Conservation (phyloP, 2,888 invertebrate genomes). For the Scaptomyza flava region DNA sequence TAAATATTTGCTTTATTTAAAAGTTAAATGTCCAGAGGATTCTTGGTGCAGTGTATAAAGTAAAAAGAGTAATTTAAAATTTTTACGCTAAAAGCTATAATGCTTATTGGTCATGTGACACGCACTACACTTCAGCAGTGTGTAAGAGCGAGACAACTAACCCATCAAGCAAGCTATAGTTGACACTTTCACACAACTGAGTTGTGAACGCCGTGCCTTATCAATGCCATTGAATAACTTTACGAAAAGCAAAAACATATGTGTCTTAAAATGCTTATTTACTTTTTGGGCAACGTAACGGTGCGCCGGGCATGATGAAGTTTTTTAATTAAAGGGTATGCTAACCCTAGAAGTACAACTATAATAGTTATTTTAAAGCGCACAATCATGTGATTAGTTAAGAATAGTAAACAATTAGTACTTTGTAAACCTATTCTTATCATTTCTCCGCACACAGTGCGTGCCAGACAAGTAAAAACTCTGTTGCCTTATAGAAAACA, state of each 20-base stretch:
- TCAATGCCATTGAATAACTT: conserved; percentile 55
- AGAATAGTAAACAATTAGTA: background rate
- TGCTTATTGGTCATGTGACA: conserved; percentile 79
- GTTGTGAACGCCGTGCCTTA: conserved; percentile 42
- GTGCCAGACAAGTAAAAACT: background rate
- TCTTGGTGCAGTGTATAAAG: background rate
- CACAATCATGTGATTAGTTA: conserved; percentile 45
- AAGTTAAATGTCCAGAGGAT: background rate
- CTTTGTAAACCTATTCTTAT: background rate
- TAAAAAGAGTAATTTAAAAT: conserved; percentile 25
- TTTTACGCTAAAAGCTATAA: conserved; percentile 41
- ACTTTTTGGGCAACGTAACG: conserved; percentile 17
- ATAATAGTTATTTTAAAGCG: background rate
- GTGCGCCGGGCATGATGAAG: background rate
- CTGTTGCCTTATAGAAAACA: background rate
- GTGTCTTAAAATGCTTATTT: conserved; percentile 30
- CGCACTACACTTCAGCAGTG: conserved; percentile 57
- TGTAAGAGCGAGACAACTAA: conserved; percentile 68
- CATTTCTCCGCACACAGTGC: background rate
- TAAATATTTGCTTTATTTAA: background rate
- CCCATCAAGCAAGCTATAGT: conserved; percentile 16
- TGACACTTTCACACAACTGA: conserved; percentile 46
- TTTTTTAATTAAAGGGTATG: background rate
- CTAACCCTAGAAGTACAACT: background rate
- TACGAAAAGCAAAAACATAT: conserved; percentile 39